Base-by-base conservation (phyloP, 2,888 invertebrate species). In the Ectemnius cavifrons region DNA sequence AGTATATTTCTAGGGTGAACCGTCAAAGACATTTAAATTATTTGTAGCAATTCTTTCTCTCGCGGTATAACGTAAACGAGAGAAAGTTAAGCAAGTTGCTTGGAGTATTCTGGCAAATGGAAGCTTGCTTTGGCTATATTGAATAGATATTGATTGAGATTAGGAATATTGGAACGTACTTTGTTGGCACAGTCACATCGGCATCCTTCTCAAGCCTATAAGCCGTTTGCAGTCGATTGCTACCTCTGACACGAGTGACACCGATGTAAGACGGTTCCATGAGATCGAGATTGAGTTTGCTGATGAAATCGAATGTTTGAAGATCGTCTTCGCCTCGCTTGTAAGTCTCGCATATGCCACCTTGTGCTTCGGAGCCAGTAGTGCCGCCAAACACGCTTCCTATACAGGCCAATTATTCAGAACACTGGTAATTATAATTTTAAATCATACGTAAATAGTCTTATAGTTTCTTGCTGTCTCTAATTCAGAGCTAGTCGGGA, bases 231-330 rank as follows among this genome's bases (percentile, higher is more conserved):
- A 96, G 91, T 4, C 93, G 92, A 88, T 94, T 95, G 0, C 96
- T 96, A 0, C 97, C 97, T 69, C 93, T 92, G 3, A 97, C 95
- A 87, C 94, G 91, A 6, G 93, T 93, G 0, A 97, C 93, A 0
- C 95, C 95, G 1, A 93, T 93, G 52, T 94, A 93, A 76, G 92
- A 92, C 0, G 93, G 92, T 71, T 93, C 93, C 63, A 92, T 88
- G 14, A 93, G 86, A 88, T 96, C 96, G 84, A 96, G 90, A 60
- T 93, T 93, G 90, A 95, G 96, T 78, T 95, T 94, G 14, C 95
- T 94, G 75, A 97, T 96, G 73, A 97, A 94, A 89, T 97, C 97
- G 84, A 95, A 95, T 0, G 95, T 95, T 87, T 95, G 95, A 59
- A 96, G 92, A 91, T 97, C 96, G 72, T 96, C 94, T 85, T 96